A percentile compares a stretch with the other conserved stretches of the same genome.
These are phyloP conservation scores for Enteromius treurensis DNA, from an alignment of 2,797 vertebrate genomes.

Conservation along the genomic window DNA sequence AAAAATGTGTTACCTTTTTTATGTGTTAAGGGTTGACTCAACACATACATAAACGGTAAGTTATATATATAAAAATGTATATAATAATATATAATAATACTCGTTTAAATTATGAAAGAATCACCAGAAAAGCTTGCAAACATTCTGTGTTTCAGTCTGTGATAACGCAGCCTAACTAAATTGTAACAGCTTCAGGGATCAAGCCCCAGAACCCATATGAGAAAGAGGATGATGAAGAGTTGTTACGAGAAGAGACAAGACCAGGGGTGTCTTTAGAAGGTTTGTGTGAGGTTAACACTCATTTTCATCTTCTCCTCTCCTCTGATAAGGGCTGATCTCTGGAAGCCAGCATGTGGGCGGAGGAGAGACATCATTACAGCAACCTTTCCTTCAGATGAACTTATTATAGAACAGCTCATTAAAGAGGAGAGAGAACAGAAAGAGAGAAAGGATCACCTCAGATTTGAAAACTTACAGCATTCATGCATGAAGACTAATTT, in stretches of 20 bases:
- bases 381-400: constrained; percentile 46
- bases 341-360: constrained; percentile 36
- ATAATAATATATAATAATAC: too few species aligned
- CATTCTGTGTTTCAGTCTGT: neutral
- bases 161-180: neutral
- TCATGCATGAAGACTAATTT: constrained; percentile 50
- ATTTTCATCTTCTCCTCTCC: constrained; percentile 26
- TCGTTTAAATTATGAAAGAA: neutral
- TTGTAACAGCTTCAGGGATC: constrained; percentile 25
- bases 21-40: neutral
- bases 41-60: neutral
- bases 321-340: constrained; percentile 32
- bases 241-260: constrained; percentile 28
- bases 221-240: constrained; percentile 6
- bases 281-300: constrained; percentile 30
- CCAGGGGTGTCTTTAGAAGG: constrained; percentile 7
- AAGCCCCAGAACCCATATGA: constrained; percentile 26
- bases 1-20: neutral
- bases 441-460: constrained; percentile 42
- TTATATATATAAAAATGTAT: neutral
- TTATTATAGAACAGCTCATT: constrained; percentile 54
- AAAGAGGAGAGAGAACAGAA: constrained; percentile 56
- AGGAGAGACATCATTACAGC: constrained; percentile 47
- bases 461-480: constrained; percentile 40
- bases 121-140: neutral